Evolutionary conservation across 2,113 vertebrate genomes (phyloP).

Genomic region (Caranx ignobilis): DNA sequence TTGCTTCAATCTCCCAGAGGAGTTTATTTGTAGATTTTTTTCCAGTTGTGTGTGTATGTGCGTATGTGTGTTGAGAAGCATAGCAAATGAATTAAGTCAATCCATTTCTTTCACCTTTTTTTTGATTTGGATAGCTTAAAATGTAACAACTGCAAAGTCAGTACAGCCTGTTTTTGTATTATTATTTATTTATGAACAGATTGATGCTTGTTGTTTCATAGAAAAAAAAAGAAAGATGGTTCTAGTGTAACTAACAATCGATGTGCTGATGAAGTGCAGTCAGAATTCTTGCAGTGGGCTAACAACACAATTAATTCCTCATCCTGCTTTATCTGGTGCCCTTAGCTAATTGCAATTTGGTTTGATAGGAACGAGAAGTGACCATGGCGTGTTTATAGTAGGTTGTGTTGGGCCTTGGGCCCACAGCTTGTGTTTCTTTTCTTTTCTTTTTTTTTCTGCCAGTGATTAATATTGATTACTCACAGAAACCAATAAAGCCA

Average conservation of each 20-base stretch:
- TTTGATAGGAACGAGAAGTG: constrained; percentile 62
- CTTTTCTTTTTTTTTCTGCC: constrained; percentile 27
- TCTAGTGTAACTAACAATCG: constrained; percentile 35
- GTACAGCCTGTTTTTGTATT: background rate
- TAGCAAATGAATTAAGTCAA: background rate
- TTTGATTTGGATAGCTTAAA: constrained; percentile 1
- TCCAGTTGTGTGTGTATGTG: background rate
- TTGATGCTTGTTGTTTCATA: constrained; percentile 28
- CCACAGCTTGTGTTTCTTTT: constrained; percentile 38
- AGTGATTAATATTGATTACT: constrained; percentile 79
- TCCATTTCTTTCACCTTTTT: background rate
- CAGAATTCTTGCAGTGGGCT: constrained; percentile 31
- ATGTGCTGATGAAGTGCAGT: constrained; percentile 58
- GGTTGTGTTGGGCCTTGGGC: constrained; percentile 36
- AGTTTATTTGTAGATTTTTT: constrained; percentile 9
- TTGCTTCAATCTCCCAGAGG: constrained; percentile 18
- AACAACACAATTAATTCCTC: constrained; percentile 69
- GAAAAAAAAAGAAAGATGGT: background rate
- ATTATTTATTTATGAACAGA: constrained; percentile 16
- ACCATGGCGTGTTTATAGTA: constrained; percentile 48
- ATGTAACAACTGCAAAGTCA: constrained; percentile 6
- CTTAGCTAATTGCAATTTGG: constrained; percentile 62
- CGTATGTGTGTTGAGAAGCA: background rate
- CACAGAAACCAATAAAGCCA: constrained; percentile 54
- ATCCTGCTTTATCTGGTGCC: constrained; percentile 49